These are phyloP conservation scores for Hirtodrosophila duncani DNA, from an alignment of 2,888 invertebrate genomes.

Conservation along the genomic window DNA sequence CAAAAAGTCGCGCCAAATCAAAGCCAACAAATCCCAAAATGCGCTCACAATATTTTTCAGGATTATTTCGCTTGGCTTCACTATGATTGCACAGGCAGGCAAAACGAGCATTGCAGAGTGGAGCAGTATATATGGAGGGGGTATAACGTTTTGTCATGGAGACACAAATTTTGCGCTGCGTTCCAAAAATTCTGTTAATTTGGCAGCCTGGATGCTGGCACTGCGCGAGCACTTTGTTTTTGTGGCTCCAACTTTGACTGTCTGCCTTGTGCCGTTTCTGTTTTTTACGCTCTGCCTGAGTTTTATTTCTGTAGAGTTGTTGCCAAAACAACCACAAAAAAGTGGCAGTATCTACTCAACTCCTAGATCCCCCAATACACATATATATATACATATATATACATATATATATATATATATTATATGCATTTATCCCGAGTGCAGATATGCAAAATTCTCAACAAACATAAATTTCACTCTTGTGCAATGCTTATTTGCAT, in stretches of 20 bases:
- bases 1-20: slow-evolving; percentile 61
- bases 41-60: slow-evolving; percentile 59
- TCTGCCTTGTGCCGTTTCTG: slow-evolving; percentile 45
- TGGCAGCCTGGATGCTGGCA: slow-evolving; percentile 61
- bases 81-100: slow-evolving; percentile 32
- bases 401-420: background rate
- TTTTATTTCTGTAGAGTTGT: slow-evolving; percentile 44
- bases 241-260: slow-evolving; percentile 17
- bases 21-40: slow-evolving; percentile 58
- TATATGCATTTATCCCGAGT: slow-evolving; percentile 11
- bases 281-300: slow-evolving; percentile 67
- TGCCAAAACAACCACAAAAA: slow-evolving; percentile 8
- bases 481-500: slow-evolving; percentile 65
- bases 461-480: slow-evolving; percentile 61
- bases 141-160: background rate
- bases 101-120: background rate
- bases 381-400: slow-evolving; percentile 5
- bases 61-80: slow-evolving; percentile 67
- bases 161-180: slow-evolving; percentile 30
- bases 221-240: slow-evolving; percentile 36
- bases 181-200: slow-evolving; percentile 65
- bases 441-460: slow-evolving; percentile 64
- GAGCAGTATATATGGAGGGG: background rate
- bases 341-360: too few relatives aligned
- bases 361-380: too few relatives aligned